These are phyloP conservation scores for Lathronympha strigana DNA, from an alignment of 2,888 invertebrate species.

Conservation along the genomic window DNA sequence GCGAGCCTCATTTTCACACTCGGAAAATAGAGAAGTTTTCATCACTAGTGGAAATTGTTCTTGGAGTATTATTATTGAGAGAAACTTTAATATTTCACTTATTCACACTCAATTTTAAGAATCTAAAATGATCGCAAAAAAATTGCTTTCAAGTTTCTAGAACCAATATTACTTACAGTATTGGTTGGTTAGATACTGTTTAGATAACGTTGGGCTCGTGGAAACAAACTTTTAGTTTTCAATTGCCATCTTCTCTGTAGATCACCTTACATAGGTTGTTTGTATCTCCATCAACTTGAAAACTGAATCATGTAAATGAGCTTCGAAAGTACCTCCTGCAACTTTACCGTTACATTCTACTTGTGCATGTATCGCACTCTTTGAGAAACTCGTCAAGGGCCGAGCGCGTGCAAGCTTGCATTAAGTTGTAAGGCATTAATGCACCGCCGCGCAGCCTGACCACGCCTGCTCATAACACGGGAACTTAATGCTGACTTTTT, in stretches of 20 bases:
- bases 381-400: slow-evolving; percentile 46
- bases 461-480: slow-evolving; percentile 57
- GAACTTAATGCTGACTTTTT: slow-evolving; percentile 56
- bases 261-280: no score
- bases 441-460: slow-evolving; percentile 68
- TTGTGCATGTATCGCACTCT: slow-evolving; percentile 28
- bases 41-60: slow-evolving; percentile 12
- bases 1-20: slow-evolving; percentile 15
- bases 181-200: not conserved
- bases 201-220: no score
- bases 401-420: slow-evolving; percentile 68
- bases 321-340: not conserved
- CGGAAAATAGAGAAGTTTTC: slow-evolving; percentile 26
- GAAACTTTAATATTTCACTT: not conserved
- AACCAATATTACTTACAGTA: no score
- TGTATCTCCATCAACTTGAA: not conserved
- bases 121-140: no score
- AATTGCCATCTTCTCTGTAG: no score
- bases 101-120: not conserved
- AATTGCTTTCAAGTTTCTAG: no score
- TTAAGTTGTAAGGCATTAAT: slow-evolving; percentile 78
- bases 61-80: not conserved
- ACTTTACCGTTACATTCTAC: slow-evolving; percentile 14
- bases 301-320: slow-evolving; percentile 7
- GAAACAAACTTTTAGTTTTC: no score